A percentile compares a stretch with the other conserved stretches of the same genome.
These are phyloP conservation scores for Diarsia rubi DNA, from an alignment of 2,888 invertebrate species.

Conservation along the genomic window DNA sequence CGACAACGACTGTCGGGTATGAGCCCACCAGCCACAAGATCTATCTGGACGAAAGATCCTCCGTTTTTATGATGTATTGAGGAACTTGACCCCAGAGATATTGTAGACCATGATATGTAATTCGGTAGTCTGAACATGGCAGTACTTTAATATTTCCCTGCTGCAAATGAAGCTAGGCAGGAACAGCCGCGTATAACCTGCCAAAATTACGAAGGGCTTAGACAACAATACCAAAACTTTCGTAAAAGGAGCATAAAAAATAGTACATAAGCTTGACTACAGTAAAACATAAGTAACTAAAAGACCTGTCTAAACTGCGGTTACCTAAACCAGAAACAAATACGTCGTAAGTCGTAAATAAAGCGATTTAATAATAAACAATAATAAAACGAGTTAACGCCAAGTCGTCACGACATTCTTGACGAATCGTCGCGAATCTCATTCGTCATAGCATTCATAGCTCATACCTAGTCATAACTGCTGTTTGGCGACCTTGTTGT, in stretches of 20 bases:
- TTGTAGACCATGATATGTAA: neutral
- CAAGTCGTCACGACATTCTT: conserved; percentile 50
- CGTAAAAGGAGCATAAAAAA: conserved; percentile 17
- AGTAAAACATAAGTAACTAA: conserved; percentile 41
- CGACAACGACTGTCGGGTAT: no score
- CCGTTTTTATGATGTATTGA: neutral
- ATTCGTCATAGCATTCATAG: conserved; percentile 35
- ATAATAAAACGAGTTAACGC: conserved; percentile 53
- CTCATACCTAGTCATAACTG: conserved; percentile 35
- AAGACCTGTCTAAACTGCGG: conserved; percentile 27
- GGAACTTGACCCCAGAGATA: neutral
- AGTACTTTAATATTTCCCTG: neutral
- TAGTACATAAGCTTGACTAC: conserved; percentile 19
- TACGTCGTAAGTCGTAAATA: conserved; percentile 61
- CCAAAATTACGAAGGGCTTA: neutral
- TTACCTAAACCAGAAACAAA: conserved; percentile 44
- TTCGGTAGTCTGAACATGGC: neutral
- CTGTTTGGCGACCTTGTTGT: conserved; percentile 33
- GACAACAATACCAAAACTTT: conserved; percentile 20
- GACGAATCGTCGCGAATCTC: conserved; percentile 49
- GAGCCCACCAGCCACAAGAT: no score
- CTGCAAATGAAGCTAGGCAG: neutral
- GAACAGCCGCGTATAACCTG: conserved; percentile 12
- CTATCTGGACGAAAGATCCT: neutral
- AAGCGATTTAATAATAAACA: conserved; percentile 63